Evolutionary conservation across 2,888 invertebrate genomes (phyloP), one percentile per base, ranked within the genome.

Genomic region (Elysia crispata): DNA sequence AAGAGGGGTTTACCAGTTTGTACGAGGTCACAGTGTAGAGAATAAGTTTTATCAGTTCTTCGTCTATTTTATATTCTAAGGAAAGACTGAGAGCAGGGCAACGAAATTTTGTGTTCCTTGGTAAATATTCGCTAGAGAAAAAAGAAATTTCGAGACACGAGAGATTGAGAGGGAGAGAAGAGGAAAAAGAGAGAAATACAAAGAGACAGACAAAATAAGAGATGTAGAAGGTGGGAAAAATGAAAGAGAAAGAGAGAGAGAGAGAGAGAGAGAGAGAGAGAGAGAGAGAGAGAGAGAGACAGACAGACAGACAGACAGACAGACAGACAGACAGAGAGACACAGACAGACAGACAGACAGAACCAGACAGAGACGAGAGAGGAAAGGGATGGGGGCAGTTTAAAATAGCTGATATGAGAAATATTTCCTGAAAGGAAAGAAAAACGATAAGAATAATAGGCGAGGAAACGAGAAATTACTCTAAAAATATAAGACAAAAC

Each of bases 251-350:
- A 69, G 18, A 69, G 69, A 69, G 18, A 69, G 30, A 69, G 18
- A 69, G 69, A 69, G 20, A 70, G 13, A 70, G 70, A 70, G 13
- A 70, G 70, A 70, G 13, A 73, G 73, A 73, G 54, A 73, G 18
- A 73, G 73, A 73, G 18, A 73, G 41, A 70, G 33, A 70, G 33
- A 70, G 18, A 41, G 73, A 73, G 18, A 73, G 73, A 50, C 25
- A 73, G 54, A 73, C 25, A 73, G 73, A 73, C 25, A 73, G 73
- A 73, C 25, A 73, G 41, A 70, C 31, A 70, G 33, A 70, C 25
- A 41, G 73, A 73, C 25, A 73, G 73, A 50, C 25, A 73, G 54
- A 73, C 25, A 73, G 54, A 50, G 18, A 73, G 28, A 66, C 18
- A 69, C 15, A 69, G 15, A 30, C 1, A 69, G 1, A 15, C 31